Conservation (phyloP, 2,888 invertebrate genomes). For the Endotricha flammealis region DNA sequence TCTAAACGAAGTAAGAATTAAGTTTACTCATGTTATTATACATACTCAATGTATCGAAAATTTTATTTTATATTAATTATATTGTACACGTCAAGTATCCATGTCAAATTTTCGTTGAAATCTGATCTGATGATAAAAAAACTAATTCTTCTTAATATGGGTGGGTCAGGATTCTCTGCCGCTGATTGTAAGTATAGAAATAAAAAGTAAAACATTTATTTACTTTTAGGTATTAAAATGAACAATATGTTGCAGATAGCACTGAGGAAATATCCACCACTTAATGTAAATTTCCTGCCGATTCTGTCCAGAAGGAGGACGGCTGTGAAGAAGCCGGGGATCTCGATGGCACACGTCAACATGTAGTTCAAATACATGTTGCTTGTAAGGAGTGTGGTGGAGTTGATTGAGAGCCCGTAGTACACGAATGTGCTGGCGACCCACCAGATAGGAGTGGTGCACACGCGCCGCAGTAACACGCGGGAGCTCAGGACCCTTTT, state of each 20-base stretch:
- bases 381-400: conserved; percentile 81
- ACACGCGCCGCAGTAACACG: conserved; percentile 13
- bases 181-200: no score
- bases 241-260: conserved; percentile 39
- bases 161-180: no score
- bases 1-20: no score
- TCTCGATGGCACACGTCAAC: conserved; percentile 75
- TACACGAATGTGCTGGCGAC: conserved; percentile 83
- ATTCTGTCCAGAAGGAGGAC: conserved; percentile 57
- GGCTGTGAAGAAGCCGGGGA: conserved; percentile 68
- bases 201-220: no score
- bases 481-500: conserved; percentile 11
- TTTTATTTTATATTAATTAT: no score
- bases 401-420: conserved; percentile 83
- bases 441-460: conserved; percentile 80
- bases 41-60: no score
- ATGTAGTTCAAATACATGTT: conserved; percentile 84
- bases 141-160: no score
- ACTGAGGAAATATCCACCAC: conserved; percentile 72
- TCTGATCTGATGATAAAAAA: no score
- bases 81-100: no score
- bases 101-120: no score
- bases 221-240: conserved; percentile 62
- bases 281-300: conserved; percentile 54
- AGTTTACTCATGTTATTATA: no score